Evolutionary conservation across 2,888 invertebrate genomes (phyloP), one percentile per base, ranked within the genome.

Genomic region (Sipha maydis): DNA sequence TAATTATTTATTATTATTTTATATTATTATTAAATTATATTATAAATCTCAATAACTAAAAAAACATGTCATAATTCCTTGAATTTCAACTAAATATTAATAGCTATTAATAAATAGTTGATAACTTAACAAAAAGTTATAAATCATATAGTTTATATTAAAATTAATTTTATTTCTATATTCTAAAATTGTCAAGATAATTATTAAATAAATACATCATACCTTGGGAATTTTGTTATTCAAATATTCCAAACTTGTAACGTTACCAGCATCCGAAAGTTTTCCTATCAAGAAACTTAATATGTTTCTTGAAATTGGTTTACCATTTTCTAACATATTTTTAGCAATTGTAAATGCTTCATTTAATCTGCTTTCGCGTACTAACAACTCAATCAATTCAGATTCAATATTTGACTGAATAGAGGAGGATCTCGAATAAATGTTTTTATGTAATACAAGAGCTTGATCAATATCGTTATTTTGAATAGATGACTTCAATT

Each of bases 401-500:
- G 88, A 88, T 76, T 88, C 88, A 54, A 3, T n/a, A n/a, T 25
- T 19, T 2, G 80, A 3, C n/a, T 67, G 28, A 48, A 88, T 75
- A 61, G 0, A 21, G 41, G 1, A n/a, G 7, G 61, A 61, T 21
- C 73, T 82, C 0, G 75, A 82, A n/a, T 5, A 11, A 17, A 88
- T 21, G 8, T 17, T 56, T 31, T 75, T 88, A n/a, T 75, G 88
- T n/a, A 88, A 3, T 7, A 0, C 14, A 76, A 88, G 61, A 76
- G 88, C 82, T 67, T 88, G 28, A 48, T 25, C 25, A 0, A 88
- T 19, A 21, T 82, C 48, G 8, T 88, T 75, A 48, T 82, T 88
- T 28, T 85, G 31, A 9, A 67, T 19, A 34, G 21, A 89, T 25
- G 90, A 89, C 67, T 90, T 80, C 9, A 89, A 89, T 5, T 86